phyloP scores from a whole-genome alignment of 2,888 invertebrate genomes.

The Scaeva pyrastri region DNA sequence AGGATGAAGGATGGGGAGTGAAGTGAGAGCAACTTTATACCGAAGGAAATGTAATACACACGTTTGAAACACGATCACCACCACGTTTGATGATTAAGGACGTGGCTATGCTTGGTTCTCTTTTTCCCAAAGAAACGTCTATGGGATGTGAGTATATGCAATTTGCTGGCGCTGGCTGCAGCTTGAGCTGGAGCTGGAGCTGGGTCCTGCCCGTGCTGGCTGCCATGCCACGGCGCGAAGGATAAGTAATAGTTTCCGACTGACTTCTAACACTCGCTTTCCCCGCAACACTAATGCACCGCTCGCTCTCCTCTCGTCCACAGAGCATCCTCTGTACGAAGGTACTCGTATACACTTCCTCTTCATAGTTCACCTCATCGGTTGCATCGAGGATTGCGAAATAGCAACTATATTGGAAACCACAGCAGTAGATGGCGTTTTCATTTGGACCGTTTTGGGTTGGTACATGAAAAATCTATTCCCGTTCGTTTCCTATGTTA shows the following conservation, averaged over 20 bases:
- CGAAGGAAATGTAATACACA: conserved; percentile 72
- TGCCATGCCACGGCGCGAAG: conserved; percentile 51
- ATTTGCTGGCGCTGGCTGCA: background rate
- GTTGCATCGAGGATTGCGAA: conserved; percentile 22
- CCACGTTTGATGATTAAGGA: conserved; percentile 74
- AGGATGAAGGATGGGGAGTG: background rate
- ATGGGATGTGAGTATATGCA: background rate
- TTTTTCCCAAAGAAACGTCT: conserved; percentile 22
- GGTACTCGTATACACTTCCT: conserved; percentile 20
- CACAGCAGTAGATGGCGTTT: conserved; percentile 35
- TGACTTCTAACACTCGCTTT: conserved; percentile 35
- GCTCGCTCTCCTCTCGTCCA: background rate
- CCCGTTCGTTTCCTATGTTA: conserved; percentile 48
- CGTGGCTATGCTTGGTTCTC: conserved; percentile 64
- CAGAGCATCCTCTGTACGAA: conserved; percentile 30
- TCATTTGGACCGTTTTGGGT: conserved; percentile 41
- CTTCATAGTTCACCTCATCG: conserved; percentile 13
- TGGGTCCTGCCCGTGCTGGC: background rate
- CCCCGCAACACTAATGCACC: background rate
- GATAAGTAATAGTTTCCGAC: conserved; percentile 73
- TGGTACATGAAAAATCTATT: conserved; percentile 21
- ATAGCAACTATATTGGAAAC: conserved; percentile 60
- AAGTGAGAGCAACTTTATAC: conserved; percentile 34
- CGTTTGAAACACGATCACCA: conserved; percentile 65
- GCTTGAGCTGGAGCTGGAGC: too few species aligned